Base-by-base conservation (phyloP, 2,888 invertebrate genomes). In the Ligdia adustata region DNA sequence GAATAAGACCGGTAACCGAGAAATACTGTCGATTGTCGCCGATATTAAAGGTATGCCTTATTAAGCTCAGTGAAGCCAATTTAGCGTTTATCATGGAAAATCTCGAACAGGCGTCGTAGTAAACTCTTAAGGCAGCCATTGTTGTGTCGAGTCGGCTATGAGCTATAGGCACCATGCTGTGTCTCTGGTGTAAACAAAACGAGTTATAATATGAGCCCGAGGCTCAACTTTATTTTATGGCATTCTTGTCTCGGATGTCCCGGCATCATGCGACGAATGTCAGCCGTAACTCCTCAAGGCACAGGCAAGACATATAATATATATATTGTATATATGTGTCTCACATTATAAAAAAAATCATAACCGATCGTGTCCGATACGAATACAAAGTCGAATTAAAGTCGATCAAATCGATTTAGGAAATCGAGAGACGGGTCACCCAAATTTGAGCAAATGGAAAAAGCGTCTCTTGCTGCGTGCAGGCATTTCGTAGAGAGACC, bases 51-150 rank as follows among this genome's bases (percentile, higher is more conserved):
- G 64, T 64, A 70, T 61, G 62, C 72, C 72, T 74, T 77, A 78
- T 75, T 78, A 80, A 75, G 72, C 53, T 47, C 38, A 64, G 64
- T 66, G 66, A 61, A 73, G 79, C 77, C 84, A 84, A 82, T 85
- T 83, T 80, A 81, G 66, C 69, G 68, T 79, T 82, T 83, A 85
- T 83, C 85, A 69, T 66, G 69, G 67, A 65, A 72, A 77, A 86
- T 85, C 81, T 79, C 66, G 64, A 70, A 75, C 66, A 64, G 73
- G 72, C 68, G 64, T 64, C 67, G 70, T 61, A 66, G 68, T 66
- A 66, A 71, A 62, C 69, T 71, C 68, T 59, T 66, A 66, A 69
- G 67, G 61, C 69, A 50, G 68, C 81, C 79, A 83, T 86, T 84
- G 84, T 84, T 82, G 69, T 83, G 85, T 85, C 85, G 75, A 79